Percentiles rank a stretch among this genome's conserved stretches.
phyloP scores from a whole-genome alignment of 2,888 invertebrate species.

The Synergus laeviventris region DNA sequence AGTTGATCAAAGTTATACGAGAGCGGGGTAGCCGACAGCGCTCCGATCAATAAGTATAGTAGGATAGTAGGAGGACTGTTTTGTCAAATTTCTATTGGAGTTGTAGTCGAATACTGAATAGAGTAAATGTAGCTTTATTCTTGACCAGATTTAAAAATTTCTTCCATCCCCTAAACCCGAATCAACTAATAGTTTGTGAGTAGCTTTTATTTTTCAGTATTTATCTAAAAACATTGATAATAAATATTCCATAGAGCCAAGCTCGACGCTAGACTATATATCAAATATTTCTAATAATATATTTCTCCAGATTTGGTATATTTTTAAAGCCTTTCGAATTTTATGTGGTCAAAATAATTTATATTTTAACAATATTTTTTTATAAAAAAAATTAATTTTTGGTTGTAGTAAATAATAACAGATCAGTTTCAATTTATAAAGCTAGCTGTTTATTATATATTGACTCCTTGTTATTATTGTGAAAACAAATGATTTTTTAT shows the following conservation, averaged over 20 bases:
- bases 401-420: too few species aligned
- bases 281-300: background rate
- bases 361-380: too few species aligned
- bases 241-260: background rate
- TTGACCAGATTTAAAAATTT: background rate
- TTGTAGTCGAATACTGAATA: constrained; percentile 15
- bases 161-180: background rate
- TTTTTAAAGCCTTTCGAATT: too few species aligned
- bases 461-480: too few species aligned
- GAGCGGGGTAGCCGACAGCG: background rate
- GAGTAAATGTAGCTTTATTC: constrained; percentile 23
- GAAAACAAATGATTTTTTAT: too few species aligned
- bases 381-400: too few species aligned
- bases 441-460: too few species aligned
- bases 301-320: too few species aligned
- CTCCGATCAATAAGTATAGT: constrained; percentile 37
- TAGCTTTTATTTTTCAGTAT: background rate
- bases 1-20: constrained; percentile 12
- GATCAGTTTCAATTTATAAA: too few species aligned
- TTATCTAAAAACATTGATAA: background rate
- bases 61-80: constrained; percentile 25
- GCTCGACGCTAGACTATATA: background rate
- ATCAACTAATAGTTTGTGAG: constrained; percentile 15
- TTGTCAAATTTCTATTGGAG: constrained; percentile 28
- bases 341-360: too few species aligned